Conservation (phyloP, 2,797 vertebrate genomes). For the Propithecus perrieri region DNA sequence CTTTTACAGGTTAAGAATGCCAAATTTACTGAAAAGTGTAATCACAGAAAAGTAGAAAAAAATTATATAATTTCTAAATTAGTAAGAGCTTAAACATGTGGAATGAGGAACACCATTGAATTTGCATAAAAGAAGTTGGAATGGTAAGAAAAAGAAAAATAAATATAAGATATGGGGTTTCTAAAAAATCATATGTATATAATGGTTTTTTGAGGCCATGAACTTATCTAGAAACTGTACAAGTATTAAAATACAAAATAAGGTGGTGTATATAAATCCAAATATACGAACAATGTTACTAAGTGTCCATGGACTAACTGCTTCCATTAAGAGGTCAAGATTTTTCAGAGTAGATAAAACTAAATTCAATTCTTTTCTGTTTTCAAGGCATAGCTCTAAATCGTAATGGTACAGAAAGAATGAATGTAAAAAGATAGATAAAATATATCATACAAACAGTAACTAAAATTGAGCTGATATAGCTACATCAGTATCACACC, state of each 20-base stretch:
- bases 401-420: background rate
- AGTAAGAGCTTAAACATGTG: background rate
- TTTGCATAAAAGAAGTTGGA: background rate
- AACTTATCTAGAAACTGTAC: background rate
- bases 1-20: background rate
- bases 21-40: background rate
- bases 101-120: background rate
- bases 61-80: background rate
- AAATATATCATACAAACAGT: background rate
- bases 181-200: background rate
- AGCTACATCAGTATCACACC: background rate
- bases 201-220: background rate
- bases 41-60: background rate
- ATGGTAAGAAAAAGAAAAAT: background rate
- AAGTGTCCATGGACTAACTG: background rate
- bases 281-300: background rate
- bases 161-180: background rate
- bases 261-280: background rate
- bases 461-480: background rate
- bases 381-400: background rate
- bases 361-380: background rate
- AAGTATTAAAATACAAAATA: background rate
- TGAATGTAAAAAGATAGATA: background rate
- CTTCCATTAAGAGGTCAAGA: background rate
- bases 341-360: background rate